Conservation (phyloP, 2,797 vertebrate genomes). For the Ctenopoma kingsleyae region DNA sequence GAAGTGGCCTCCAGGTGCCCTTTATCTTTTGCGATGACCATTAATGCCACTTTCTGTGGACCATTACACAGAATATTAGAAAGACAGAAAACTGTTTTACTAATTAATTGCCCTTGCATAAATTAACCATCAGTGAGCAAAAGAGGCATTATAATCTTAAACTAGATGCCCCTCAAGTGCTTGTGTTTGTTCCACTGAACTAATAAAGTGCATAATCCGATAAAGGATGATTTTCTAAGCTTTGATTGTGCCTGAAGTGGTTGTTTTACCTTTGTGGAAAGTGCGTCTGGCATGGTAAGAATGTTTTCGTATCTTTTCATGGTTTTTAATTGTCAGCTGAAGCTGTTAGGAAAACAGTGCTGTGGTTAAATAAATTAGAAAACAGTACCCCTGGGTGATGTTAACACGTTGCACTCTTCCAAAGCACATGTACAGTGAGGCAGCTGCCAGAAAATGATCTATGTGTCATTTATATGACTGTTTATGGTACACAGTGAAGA, state of each 20-base stretch:
- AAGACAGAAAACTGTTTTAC: slow-evolving; percentile 40
- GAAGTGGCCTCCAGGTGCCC: slow-evolving; percentile 66
- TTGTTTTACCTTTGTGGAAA: slow-evolving; percentile 83
- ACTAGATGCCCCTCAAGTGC: slow-evolving; percentile 72
- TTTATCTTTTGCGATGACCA: slow-evolving; percentile 61
- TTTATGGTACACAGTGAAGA: slow-evolving; percentile 50
- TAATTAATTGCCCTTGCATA: slow-evolving; percentile 64
- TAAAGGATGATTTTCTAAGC: slow-evolving; percentile 76
- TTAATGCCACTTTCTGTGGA: slow-evolving; percentile 26
- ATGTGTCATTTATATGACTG: slow-evolving; percentile 56
- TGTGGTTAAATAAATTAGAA: slow-evolving; percentile 82
- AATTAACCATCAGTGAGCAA: slow-evolving; percentile 58
- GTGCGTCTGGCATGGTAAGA: slow-evolving; percentile 79
- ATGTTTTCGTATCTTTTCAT: slow-evolving; percentile 82
- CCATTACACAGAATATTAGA: slow-evolving; percentile 42
- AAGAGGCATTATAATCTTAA: slow-evolving; percentile 57
- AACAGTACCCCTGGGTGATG: slow-evolving; percentile 78
- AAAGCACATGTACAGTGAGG: slow-evolving; percentile 21
- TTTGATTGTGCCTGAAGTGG: slow-evolving; percentile 79
- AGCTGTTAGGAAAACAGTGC: slow-evolving; percentile 77
- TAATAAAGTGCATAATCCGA: slow-evolving; percentile 83
- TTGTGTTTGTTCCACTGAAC: slow-evolving; percentile 81
- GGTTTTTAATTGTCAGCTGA: slow-evolving; percentile 79
- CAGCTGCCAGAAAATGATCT: slow-evolving; percentile 62
- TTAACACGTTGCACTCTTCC: slow-evolving; percentile 66